A percentile compares a stretch with the other conserved stretches of the same genome.
Conservation (phyloP, 1,140 invertebrate species). For the Drosophila yakuba region DNA sequence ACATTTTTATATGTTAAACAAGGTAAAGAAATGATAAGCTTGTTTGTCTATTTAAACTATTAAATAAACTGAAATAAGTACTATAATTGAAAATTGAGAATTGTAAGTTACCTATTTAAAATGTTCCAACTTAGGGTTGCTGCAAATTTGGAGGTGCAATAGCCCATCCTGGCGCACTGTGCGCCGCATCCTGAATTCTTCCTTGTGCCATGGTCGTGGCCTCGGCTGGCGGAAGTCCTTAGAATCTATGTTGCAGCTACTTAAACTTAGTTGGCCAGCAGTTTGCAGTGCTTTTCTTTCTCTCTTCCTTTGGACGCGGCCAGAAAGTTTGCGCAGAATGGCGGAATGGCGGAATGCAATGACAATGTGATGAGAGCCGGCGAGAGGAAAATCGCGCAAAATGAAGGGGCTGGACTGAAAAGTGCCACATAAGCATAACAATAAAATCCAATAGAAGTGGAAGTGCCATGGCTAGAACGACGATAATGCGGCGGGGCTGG, state of each 20-base stretch:
- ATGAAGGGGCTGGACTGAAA: slow-evolving; percentile 22
- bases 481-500: slow-evolving; percentile 29
- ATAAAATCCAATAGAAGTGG: slow-evolving; percentile 47
- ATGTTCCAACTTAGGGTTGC: neutral
- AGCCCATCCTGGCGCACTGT: neutral
- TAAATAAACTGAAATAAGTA: too few species aligned
- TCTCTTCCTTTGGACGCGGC: slow-evolving; percentile 12
- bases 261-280: slow-evolving; percentile 53
- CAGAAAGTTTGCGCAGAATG: slow-evolving; percentile 7
- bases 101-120: too few species aligned
- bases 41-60: too few species aligned
- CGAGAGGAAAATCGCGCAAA: slow-evolving; percentile 10
- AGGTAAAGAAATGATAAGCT: too few species aligned
- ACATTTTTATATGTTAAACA: too few species aligned
- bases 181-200: neutral
- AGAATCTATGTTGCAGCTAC: slow-evolving; percentile 52
- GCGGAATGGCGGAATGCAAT: slow-evolving; percentile 8
- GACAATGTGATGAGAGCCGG: slow-evolving; percentile 15
- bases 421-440: slow-evolving; percentile 61
- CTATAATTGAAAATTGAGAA: too few species aligned
- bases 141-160: neutral
- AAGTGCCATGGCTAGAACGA: slow-evolving; percentile 9
- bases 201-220: slow-evolving; percentile 4
- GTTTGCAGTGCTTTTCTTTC: slow-evolving; percentile 36
- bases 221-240: slow-evolving; percentile 44